Evolutionary conservation across 2,113 vertebrate species (phyloP).

Genomic region (Phyllostomus hastatus): DNA sequence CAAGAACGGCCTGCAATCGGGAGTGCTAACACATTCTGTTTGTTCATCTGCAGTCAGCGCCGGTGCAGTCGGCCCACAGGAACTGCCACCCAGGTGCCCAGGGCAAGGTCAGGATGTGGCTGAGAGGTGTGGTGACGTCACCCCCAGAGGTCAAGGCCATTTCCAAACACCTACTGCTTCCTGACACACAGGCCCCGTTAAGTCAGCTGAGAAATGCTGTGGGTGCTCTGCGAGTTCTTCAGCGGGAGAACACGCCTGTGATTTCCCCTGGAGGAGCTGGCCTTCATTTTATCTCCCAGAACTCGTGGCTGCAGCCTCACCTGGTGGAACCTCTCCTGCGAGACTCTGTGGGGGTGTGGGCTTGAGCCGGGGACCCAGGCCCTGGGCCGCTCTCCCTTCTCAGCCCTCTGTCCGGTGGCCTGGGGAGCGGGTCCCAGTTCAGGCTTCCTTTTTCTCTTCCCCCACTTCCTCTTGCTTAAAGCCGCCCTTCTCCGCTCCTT

Average conservation of each 20-base stretch:
- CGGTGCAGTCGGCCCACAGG: neutral
- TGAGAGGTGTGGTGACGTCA: neutral
- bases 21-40: neutral
- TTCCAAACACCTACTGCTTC: neutral
- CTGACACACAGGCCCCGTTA: neutral
- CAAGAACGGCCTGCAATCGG: neutral
- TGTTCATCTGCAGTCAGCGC: neutral
- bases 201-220: neutral
- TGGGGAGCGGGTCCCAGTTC: fast-evolving
- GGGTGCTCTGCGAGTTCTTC: neutral
- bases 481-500: neutral
- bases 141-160: neutral
- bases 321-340: neutral
- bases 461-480: neutral
- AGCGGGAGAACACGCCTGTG: fast-evolving
- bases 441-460: neutral
- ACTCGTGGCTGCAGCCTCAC: neutral
- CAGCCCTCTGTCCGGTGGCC: neutral
- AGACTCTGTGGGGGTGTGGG: fast-evolving
- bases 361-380: neutral
- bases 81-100: neutral
- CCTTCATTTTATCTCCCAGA: neutral
- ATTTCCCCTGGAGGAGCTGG: fast-evolving
- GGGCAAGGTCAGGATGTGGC: neutral
- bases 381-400: neutral